Conservation (phyloP, 2,797 vertebrate species). For the Crenuchus spilurus region DNA sequence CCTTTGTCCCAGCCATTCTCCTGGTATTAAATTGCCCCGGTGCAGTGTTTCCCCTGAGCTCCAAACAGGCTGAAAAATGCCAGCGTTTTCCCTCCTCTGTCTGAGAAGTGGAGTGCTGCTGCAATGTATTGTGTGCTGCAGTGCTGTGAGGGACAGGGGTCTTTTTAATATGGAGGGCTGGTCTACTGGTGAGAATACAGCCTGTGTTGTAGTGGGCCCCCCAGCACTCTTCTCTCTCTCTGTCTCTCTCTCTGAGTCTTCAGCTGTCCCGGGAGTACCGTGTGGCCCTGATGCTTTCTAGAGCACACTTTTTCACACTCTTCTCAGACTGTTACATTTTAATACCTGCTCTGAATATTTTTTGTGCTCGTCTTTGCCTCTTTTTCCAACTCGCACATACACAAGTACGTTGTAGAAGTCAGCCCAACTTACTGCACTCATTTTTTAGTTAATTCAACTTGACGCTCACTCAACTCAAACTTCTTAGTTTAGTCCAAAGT, state of each 20-base stretch:
- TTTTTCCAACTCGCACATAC: neutral
- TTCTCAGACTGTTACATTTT: slow-evolving; percentile 40
- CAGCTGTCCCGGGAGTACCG: slow-evolving; percentile 24
- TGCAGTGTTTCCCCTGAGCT: slow-evolving; percentile 68
- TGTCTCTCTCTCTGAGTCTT: slow-evolving; percentile 31
- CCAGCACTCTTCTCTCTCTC: slow-evolving; percentile 21
- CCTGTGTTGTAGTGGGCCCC: slow-evolving; percentile 4
- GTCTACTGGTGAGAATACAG: slow-evolving; percentile 37
- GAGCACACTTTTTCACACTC: slow-evolving; percentile 31
- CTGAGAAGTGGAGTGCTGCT: slow-evolving; percentile 50
- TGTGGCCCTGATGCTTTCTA: slow-evolving; percentile 42
- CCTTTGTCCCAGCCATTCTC: slow-evolving; percentile 64
- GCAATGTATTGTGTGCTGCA: slow-evolving; percentile 56
- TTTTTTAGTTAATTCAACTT: too few relatives aligned
- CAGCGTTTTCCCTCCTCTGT: slow-evolving; percentile 39
- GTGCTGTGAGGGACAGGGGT: slow-evolving; percentile 47
- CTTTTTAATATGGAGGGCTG: slow-evolving; percentile 53
- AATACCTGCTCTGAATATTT: slow-evolving; percentile 25
- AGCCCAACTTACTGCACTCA: too few relatives aligned
- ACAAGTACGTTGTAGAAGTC: too few relatives aligned
- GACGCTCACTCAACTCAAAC: too few relatives aligned
- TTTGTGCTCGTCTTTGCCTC: neutral
- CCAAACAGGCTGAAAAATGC: slow-evolving; percentile 67
- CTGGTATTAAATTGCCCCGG: slow-evolving; percentile 74
- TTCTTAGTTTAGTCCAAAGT: too few relatives aligned